Evolutionary conservation across 1,140 invertebrate genomes (phyloP).

Genomic region (Theocolax elegans): DNA sequence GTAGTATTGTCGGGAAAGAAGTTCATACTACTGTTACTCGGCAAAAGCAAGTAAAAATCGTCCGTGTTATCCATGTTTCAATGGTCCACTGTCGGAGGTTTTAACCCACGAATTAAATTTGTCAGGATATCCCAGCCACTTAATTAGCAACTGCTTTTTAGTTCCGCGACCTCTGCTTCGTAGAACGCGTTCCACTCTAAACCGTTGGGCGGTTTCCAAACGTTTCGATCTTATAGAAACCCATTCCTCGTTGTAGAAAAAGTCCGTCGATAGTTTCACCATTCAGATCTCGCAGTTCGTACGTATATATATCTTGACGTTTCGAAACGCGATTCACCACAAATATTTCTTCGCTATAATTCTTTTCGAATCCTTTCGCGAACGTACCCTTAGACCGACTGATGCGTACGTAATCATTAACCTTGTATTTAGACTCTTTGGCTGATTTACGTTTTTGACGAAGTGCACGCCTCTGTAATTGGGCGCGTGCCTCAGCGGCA

Average conservation of each 20-base stretch:
- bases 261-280: background rate
- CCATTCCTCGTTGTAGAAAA: conserved; percentile 6
- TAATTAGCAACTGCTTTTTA: conserved; percentile 15
- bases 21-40: conserved; percentile 41
- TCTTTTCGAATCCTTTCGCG: conserved; percentile 31
- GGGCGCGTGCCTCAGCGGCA: conserved; percentile 20
- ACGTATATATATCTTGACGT: background rate
- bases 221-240: background rate
- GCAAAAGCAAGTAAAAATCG: conserved; percentile 34
- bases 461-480: conserved; percentile 8
- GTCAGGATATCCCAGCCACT: background rate
- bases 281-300: conserved; percentile 4
- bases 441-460: too few species aligned
- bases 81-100: conserved; percentile 23
- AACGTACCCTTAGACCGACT: conserved; percentile 12
- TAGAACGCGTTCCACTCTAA: background rate
- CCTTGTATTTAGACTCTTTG: background rate
- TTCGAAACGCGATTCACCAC: background rate
- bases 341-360: conserved; percentile 9
- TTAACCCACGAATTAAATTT: conserved; percentile 38
- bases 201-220: background rate
- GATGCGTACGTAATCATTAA: background rate
- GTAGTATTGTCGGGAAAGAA: conserved; percentile 47
- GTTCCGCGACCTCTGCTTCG: background rate
- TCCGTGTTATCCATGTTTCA: background rate